Evolutionary conservation across 2,888 invertebrate species (phyloP), one percentile per base, ranked within the genome.

Genomic region (Zele albiditarsus): DNA sequence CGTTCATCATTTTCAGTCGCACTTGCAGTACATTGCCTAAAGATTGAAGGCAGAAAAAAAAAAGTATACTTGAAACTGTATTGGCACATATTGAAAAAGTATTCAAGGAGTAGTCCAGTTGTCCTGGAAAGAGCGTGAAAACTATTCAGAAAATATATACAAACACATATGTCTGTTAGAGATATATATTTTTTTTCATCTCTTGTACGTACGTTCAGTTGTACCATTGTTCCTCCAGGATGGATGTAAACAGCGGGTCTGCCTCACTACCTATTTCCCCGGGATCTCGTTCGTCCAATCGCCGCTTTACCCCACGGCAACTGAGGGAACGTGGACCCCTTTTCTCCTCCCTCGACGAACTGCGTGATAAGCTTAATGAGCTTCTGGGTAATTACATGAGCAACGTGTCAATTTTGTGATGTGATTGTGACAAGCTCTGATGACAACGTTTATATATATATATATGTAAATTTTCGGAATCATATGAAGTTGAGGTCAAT

Each of bases 261-360:
- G 69, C 78, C 16, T 76, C 80, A 60, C 71, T 77, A 65, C 67
- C 73, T 60, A 77, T 71, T 67, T 75, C 70, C 53, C 75, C 79
- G 53, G 72, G 76, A 75, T 74, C 76, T 65, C 75, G 77, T 46
- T 77, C 73, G 62, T 77, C 75, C 33, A 78, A 73, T 38, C 67
- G 69, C 46, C 70, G 60, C 42, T 71, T 80, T 33, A 70, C 76
- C 53, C 49, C 70, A 42, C 78, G 78, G 31, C 78, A 80, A 68
- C 71, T 80, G 10, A 70, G 79, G 58, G 79, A 80, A 23, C 79
- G 78, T 49, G 84, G 80, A 53, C 87, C 89, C 49, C 79, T 88
- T 66, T 89, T 89, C 77, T 86, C 86, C 23, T 88, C 89, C 20
- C 82, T 89, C 63, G 88, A 88, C 73, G 88, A 89, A 71, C 80